Percentiles rank a stretch among this genome's conserved stretches.
Evolutionary conservation across 2,888 invertebrate genomes (phyloP).

Genomic region (Pinctada fucata): DNA sequence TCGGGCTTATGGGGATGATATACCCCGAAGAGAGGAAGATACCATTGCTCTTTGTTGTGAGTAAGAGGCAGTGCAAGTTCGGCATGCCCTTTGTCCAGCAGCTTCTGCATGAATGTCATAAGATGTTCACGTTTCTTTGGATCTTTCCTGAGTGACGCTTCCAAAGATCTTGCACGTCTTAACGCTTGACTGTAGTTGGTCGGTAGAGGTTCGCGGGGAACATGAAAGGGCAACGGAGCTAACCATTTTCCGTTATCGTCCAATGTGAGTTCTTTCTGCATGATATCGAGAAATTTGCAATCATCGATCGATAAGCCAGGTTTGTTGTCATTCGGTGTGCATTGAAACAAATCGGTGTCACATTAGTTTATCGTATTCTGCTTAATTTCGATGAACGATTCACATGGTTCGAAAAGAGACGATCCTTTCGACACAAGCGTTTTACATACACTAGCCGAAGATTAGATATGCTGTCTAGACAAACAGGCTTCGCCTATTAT

Average conservation of each 20-base stretch:
- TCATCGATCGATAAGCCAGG: conserved; percentile 28
- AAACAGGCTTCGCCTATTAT: conserved; percentile 34
- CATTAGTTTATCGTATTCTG: too few relatives aligned
- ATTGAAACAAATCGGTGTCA: conserved; percentile 5
- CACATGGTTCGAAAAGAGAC: too few relatives aligned
- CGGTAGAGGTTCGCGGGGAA: conserved; percentile 7
- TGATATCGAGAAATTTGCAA: conserved; percentile 17
- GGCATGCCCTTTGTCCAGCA: conserved; percentile 17
- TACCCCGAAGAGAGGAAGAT: conserved; percentile 26
- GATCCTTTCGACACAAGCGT: too few relatives aligned
- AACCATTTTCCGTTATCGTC: conserved; percentile 15
- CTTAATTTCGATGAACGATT: too few relatives aligned
- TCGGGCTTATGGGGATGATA: conserved; percentile 22
- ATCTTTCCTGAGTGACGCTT: conserved; percentile 20
- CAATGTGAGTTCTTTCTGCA: conserved; percentile 18
- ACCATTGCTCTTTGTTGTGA: conserved; percentile 20
- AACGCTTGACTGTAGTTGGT: conserved; percentile 20
- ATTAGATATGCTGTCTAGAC: conserved; percentile 8
- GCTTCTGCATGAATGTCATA: conserved; percentile 19
- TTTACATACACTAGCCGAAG: too few relatives aligned
- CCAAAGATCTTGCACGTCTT: conserved; percentile 16
- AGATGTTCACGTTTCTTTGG: conserved; percentile 15
- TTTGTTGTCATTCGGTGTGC: conserved; percentile 22
- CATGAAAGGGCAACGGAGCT: conserved; percentile 19
- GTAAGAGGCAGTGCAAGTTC: conserved; percentile 14